Base-by-base conservation (phyloP, 2,888 invertebrate species). In the Synergus itoensis region DNA sequence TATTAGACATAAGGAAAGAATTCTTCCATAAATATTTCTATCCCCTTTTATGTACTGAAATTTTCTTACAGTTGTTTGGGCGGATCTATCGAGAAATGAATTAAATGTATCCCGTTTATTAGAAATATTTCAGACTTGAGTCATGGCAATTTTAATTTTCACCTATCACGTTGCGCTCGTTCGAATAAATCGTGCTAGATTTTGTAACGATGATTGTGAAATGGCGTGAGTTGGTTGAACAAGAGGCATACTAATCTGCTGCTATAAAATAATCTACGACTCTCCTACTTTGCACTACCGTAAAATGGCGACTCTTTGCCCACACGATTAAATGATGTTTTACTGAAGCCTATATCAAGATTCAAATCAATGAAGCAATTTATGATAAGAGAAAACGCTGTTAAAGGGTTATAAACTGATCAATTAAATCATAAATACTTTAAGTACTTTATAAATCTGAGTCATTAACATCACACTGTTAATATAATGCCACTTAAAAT, bases 201-300 rank as follows among this genome's bases (percentile, higher is more conserved):
- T 84, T 82, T 84, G 82, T 82, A 84, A 82, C 18, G 79, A 78
- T 80, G 79, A 83, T 82, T 84, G 81, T 84, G 84, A 82, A 84
- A 84, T 79, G 65, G 69, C 81, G 60, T 81, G 65, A 84, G 83
- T 78, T 80, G 73, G 73, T 69, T 76, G 69, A 69, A 69, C 69
- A 69, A 69, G 80, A 75, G 64, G 45, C 79, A 57, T 48, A 60
- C 65, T 77, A 77, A 81, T 79, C 79, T 76, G 69, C 76, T 67
- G 60, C 80, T 62, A 77, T 63, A 60, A 78, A 84, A 78, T 82
- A 84, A 84, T 81, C 80, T 81, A 69, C 60, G 64, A 81, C 78
- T 80, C 64, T 81, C 78, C 63, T 65, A 79, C 76, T 69, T 76
- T 73, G 45, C 57, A 64, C 78, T 75, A 63, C 76, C 76, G 78